Percentiles rank a stretch among this genome's conserved stretches.
Conservation (phyloP, 2,113 vertebrate species). For the Neodontobutis hainanensis region DNA sequence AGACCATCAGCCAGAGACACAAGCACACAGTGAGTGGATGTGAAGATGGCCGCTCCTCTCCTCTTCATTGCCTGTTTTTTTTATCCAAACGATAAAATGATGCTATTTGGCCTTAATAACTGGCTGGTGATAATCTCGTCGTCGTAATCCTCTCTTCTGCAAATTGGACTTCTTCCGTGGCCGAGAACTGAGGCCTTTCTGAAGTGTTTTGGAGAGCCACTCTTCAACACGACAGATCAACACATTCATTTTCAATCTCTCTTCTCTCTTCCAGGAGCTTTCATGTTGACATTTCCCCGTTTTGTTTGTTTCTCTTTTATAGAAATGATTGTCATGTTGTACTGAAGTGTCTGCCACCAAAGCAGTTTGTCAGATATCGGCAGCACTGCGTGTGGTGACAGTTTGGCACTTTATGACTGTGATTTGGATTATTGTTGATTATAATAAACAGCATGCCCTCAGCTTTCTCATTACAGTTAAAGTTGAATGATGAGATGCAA, state of each 20-base stretch:
- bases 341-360: constrained; percentile 24
- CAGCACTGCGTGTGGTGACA: constrained; percentile 14
- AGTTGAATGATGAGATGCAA: too few relatives aligned
- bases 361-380: constrained; percentile 26
- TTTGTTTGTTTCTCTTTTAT: constrained; percentile 8
- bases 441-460: constrained; percentile 44
- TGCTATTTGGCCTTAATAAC: constrained; percentile 39
- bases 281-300: constrained; percentile 34
- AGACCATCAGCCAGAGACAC: constrained; percentile 15
- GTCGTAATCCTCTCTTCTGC: constrained; percentile 57
- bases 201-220: constrained; percentile 48
- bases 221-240: constrained; percentile 38
- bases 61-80: constrained; percentile 15
- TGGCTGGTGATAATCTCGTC: constrained; percentile 53
- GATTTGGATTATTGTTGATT: constrained; percentile 37
- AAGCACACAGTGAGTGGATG: constrained; percentile 2
- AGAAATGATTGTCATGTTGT: constrained; percentile 28
- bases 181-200: constrained; percentile 22
- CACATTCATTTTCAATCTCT: constrained; percentile 25
- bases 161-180: constrained; percentile 50
- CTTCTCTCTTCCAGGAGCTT: constrained; percentile 30
- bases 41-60: constrained; percentile 16
- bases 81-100: constrained; percentile 35
- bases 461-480: background rate
- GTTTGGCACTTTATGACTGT: constrained; percentile 21